Percentiles rank a stretch among this genome's conserved stretches.
Conservation (phyloP, 2,797 vertebrate species). For the Sebastes matsubarae region DNA sequence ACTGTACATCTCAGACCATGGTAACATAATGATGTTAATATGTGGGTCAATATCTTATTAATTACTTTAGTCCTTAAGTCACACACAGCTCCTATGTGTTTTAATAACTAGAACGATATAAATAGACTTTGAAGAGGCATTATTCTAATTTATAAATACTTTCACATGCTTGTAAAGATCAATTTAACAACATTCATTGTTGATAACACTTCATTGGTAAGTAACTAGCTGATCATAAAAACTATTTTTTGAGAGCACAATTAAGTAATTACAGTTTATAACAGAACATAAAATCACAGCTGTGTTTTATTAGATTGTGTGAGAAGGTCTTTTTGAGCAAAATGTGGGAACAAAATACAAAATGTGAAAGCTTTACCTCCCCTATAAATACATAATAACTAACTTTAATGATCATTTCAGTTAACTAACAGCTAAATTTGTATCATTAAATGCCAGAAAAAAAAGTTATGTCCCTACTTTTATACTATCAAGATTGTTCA, state of each 20-base stretch:
- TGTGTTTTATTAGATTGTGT: background rate
- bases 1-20: background rate
- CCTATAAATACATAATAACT: background rate
- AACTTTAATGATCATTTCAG: background rate
- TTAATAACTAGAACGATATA: background rate
- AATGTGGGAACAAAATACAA: background rate
- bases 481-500: background rate
- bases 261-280: background rate
- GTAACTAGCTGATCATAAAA: background rate
- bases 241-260: background rate
- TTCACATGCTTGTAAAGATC: background rate
- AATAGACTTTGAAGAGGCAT: background rate
- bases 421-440: background rate
- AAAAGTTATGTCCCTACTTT: background rate
- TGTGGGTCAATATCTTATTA: background rate
- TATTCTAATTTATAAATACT: background rate
- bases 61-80: background rate
- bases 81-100: background rate
- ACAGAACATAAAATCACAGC: background rate
- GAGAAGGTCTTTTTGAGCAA: background rate
- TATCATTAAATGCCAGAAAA: background rate
- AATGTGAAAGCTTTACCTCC: background rate
- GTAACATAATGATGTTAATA: background rate
- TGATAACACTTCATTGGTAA: background rate
- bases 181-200: background rate